Conservation (phyloP, 2,113 vertebrate genomes). For the Tapirus terrestris region DNA sequence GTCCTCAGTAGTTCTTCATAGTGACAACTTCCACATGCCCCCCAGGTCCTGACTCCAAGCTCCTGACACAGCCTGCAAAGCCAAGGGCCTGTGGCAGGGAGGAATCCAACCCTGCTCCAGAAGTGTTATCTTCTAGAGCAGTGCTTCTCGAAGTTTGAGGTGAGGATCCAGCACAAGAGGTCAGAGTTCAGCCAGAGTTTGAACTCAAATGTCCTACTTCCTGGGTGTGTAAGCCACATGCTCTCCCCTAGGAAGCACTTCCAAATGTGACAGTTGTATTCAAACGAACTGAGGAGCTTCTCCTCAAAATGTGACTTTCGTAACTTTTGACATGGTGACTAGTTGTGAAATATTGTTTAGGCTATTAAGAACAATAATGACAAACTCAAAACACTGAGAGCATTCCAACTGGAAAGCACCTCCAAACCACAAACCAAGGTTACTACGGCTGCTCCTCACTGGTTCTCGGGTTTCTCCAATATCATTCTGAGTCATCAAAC, state of each 20-base stretch:
- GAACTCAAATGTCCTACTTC: neutral
- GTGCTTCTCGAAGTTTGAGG: neutral
- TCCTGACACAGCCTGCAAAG: neutral
- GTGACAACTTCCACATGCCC: neutral
- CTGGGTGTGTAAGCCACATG: neutral
- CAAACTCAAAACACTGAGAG: neutral
- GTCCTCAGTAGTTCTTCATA: neutral
- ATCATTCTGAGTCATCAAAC: neutral
- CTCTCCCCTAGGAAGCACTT: neutral
- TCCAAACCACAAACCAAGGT: conserved; percentile 39
- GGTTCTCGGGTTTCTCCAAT: neutral
- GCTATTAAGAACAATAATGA: neutral
- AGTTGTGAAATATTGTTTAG: conserved; percentile 27
- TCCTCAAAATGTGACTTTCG: neutral
- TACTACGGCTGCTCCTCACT: fast-evolving
- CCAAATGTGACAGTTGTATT: neutral
- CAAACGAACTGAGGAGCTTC: neutral
- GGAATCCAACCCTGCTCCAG: neutral
- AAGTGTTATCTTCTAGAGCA: neutral
- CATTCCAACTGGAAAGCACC: conserved; percentile 47
- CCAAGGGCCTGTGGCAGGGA: neutral
- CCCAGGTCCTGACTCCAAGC: neutral
- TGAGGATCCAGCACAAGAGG: neutral
- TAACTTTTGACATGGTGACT: neutral
- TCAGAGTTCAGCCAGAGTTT: neutral